Conservation (phyloP, 2,113 vertebrate species). For the Thomomys bottae region DNA sequence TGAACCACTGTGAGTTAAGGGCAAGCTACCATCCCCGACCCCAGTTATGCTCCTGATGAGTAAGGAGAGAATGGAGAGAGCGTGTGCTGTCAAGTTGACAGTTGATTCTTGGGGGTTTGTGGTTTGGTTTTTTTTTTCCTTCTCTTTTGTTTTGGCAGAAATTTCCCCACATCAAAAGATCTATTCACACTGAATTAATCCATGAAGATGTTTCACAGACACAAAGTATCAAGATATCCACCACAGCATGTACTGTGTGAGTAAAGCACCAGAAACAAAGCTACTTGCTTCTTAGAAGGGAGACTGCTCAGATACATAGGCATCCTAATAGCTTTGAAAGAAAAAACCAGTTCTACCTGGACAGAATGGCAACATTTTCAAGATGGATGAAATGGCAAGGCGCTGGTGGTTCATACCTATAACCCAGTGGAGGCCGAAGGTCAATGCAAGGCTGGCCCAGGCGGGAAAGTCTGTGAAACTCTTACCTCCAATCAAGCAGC, state of each 20-base stretch:
- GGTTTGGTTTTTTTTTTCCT: no score
- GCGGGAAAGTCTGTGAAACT: no score
- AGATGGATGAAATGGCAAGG: background rate
- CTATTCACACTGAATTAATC: no score
- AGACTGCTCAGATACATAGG: background rate
- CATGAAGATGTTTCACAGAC: rapidly evolving
- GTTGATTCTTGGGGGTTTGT: no score
- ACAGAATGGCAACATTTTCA: background rate
- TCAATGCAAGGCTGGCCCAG: no score
- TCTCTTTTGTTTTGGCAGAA: background rate
- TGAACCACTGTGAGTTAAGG: no score
- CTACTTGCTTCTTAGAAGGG: rapidly evolving
- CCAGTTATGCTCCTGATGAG: background rate
- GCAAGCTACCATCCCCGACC: no score
- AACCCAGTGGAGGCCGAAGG: no score
- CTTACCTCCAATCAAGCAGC: no score
- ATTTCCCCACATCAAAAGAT: background rate
- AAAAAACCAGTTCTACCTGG: rapidly evolving
- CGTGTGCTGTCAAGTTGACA: background rate
- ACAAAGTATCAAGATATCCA: rapidly evolving
- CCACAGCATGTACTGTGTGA: rapidly evolving
- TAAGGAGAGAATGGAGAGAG: background rate
- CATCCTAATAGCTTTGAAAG: background rate
- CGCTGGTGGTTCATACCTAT: no score
- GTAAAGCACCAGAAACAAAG: background rate